Conservation (phyloP, 2,888 invertebrate species). For the Drosophila demipolita region DNA sequence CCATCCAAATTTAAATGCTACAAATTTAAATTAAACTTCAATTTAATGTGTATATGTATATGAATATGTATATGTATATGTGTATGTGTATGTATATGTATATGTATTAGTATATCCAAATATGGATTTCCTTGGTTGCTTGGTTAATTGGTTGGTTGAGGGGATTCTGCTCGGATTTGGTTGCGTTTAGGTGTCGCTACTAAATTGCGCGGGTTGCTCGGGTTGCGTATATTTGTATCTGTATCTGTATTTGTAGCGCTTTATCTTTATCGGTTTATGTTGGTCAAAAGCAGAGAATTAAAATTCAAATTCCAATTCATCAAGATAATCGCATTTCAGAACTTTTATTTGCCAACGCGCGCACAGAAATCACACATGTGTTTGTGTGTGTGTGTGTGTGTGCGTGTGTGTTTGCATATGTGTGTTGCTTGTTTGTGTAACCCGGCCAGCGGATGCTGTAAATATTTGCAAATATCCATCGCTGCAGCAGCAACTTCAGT, state of each 20-base stretch:
- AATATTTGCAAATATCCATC: conserved; percentile 76
- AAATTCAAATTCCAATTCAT: conserved; percentile 83
- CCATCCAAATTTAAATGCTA: conserved; percentile 43
- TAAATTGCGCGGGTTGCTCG: conserved; percentile 6
- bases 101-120: conserved; percentile 6
- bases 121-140: background rate
- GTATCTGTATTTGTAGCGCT: conserved; percentile 9
- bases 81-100: conserved; percentile 3
- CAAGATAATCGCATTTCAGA: conserved; percentile 83
- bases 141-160: background rate
- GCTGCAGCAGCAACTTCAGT: conserved; percentile 43
- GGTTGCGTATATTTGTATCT: conserved; percentile 16
- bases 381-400: conserved; percentile 16
- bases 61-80: conserved; percentile 1
- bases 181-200: conserved; percentile 28
- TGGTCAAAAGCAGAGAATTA: conserved; percentile 78
- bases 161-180: background rate
- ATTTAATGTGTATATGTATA: background rate
- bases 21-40: too few relatives aligned
- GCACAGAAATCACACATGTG: conserved; percentile 47
- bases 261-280: conserved; percentile 38
- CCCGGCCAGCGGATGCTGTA: conserved; percentile 75
- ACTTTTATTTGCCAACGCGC: conserved; percentile 79
- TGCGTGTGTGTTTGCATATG: conserved; percentile 15
- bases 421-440: conserved; percentile 54